Evolutionary conservation across 30 jellyfish, hydroid and myxozoan species (phyloP), one percentile per base, ranked within the genome.

Genomic region (Aurelia aurita): DNA sequence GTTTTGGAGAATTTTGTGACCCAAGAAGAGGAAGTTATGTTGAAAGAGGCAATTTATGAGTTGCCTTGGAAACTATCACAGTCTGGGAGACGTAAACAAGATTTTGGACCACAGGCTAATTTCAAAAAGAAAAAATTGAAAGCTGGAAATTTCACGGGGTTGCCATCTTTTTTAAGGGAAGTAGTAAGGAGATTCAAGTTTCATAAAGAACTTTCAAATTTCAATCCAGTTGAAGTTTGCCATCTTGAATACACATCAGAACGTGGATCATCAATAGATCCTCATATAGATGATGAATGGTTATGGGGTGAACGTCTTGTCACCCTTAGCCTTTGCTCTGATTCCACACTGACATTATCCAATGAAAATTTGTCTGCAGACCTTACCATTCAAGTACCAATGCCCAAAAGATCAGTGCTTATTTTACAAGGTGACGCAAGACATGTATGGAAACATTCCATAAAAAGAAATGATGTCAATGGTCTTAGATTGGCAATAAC

Each of bases 61-160:
- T 32, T 78, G 12, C 96, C 95, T 20, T 95, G 99, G 99, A 95
- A 86, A 66, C 72, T 84, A 61, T 95, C 99, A 23, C 99, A 95
- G 78, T 95, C 99, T 46, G 99, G 99, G 7, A 73, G 99, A 14
- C 84, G 97, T 47, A 95, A 95, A 63, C 99, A 95, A 97, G 99
- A 95, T 75, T 95, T 95, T 86, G 99, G 99, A 0, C 99, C 99
- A 60, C 94, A 95, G 67, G 96, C 93, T 11, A 95, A 95, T 70
- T 95, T 95, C 96, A 95, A 95, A 68, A 72, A 80, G 69, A 86
- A 62, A 74, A 95, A 89, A 72, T 63, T 91, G 34, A 95, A 89
- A 44, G 45, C 85, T 23, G 97, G 97, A 19, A 72, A 29, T 14
- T 95, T 95, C 77, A 82, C 85, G 10, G 99, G 99, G 5, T 57